Conservation (phyloP, 2,797 vertebrate genomes). For the Notolabrus celidotus region DNA sequence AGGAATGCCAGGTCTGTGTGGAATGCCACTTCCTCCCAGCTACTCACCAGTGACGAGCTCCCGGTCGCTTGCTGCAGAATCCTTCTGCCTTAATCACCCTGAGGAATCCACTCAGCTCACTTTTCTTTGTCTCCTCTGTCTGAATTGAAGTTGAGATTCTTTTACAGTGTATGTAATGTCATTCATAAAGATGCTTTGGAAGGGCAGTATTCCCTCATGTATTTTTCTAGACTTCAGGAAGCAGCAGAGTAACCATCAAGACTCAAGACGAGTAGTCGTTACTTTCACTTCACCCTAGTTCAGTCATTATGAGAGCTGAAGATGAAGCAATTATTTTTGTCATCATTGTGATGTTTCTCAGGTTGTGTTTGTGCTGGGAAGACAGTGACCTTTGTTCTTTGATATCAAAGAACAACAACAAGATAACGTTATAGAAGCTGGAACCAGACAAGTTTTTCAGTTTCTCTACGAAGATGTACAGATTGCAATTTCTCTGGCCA, state of each 20-base stretch:
- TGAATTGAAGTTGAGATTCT: background rate
- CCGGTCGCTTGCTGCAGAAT: conserved; percentile 21
- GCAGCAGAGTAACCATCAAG: background rate
- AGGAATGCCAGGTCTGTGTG: conserved; percentile 67
- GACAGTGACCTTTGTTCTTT: too few relatives aligned
- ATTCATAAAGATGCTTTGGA: background rate
- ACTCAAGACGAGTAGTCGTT: background rate
- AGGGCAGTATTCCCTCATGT: background rate
- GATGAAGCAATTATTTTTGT: too few relatives aligned
- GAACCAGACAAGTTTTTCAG: too few relatives aligned
- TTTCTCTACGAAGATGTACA: too few relatives aligned
- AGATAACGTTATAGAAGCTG: too few relatives aligned
- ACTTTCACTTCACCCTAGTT: background rate
- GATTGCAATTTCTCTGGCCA: too few relatives aligned
- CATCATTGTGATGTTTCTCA: too few relatives aligned
- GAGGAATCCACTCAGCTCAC: conserved; percentile 6
- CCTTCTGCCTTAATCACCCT: conserved; percentile 44
- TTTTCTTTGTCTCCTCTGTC: conserved; percentile 20
- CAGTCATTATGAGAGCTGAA: too few relatives aligned
- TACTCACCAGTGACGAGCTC: conserved; percentile 51
- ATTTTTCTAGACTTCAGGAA: conserved; percentile 3
- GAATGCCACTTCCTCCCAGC: conserved; percentile 65
- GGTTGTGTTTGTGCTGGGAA: too few relatives aligned
- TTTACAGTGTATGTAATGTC: background rate
- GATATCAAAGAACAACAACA: too few relatives aligned